Percentiles rank a stretch among this genome's conserved stretches.
These are phyloP conservation scores for Catajapyx aquilonaris DNA, from an alignment of 1,140 invertebrate genomes.

Conservation along the genomic window DNA sequence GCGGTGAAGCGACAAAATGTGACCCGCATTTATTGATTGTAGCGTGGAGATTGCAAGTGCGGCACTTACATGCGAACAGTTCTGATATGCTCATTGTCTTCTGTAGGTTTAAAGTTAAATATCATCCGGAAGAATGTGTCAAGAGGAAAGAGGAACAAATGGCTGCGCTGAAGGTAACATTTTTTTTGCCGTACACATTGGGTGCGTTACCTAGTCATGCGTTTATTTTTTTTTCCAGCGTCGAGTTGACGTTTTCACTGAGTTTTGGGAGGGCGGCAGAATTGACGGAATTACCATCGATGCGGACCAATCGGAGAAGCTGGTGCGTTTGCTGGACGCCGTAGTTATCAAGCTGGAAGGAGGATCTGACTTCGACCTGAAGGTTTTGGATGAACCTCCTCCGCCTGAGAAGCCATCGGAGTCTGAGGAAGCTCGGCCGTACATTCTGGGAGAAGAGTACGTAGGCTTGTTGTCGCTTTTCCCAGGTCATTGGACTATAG, in stretches of 20 bases:
- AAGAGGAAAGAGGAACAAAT: constrained; percentile 77
- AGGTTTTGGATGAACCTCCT: constrained; percentile 24
- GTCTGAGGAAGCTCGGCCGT: no score
- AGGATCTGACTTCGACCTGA: constrained; percentile 84
- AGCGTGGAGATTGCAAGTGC: no score
- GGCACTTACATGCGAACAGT: no score
- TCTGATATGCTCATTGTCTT: constrained; percentile 11
- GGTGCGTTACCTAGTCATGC: not conserved
- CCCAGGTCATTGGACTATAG: no score
- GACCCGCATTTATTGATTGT: no score
- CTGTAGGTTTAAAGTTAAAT: constrained; percentile 94
- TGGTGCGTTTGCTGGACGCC: constrained; percentile 80
- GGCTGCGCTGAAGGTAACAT: constrained; percentile 50
- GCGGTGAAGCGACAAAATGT: no score
- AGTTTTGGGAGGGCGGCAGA: constrained; percentile 49
- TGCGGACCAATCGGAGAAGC: constrained; percentile 59
- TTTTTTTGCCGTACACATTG: constrained; percentile 3
- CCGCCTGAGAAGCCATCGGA: constrained; percentile 10
- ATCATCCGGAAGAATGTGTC: constrained; percentile 89
- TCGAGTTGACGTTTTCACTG: constrained; percentile 74
- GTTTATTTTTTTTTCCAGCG: constrained; percentile 32
- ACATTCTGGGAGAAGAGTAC: no score
- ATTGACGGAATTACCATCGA: constrained; percentile 67
- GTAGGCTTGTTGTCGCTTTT: no score
- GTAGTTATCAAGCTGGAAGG: constrained; percentile 95